Evolutionary conservation across 2,888 invertebrate genomes (phyloP).

Genomic region (Apoda limacodes): DNA sequence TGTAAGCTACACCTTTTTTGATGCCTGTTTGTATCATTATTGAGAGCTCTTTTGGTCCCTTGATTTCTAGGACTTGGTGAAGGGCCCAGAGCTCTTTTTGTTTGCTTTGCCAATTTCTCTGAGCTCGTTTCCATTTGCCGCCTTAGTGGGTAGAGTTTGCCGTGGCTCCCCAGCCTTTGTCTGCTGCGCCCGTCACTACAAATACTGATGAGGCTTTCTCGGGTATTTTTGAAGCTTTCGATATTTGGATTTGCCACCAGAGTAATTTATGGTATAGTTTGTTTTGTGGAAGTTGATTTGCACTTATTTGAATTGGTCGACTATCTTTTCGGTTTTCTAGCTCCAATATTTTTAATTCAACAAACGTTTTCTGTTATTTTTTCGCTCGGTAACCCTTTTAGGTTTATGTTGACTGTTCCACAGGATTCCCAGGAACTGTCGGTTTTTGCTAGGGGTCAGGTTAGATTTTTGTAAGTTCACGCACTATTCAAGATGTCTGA

Average conservation of each 20-base stretch:
- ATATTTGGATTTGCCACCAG: constrained; percentile 5
- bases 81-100: constrained; percentile 10
- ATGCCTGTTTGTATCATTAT: no score
- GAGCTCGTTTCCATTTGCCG: constrained; percentile 7
- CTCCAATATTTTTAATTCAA: no score
- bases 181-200: constrained; percentile 14
- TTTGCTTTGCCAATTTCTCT: constrained; percentile 13
- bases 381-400: no score
- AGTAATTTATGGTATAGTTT: neutral
- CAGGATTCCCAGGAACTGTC: no score
- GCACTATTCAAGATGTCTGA: no score
- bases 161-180: constrained; percentile 14
- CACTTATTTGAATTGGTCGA: constrained; percentile 5
- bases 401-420: no score
- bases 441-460: no score
- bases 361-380: no score
- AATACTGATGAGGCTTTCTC: constrained; percentile 7
- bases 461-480: no score
- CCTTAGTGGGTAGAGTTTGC: constrained; percentile 8
- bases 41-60: no score
- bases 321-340: constrained; percentile 6
- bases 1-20: no score
- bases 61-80: neutral
- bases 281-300: constrained; percentile 4
- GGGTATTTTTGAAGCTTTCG: constrained; percentile 6